Percentiles rank a stretch among this genome's conserved stretches.
These are phyloP conservation scores for Neodiprion virginianus DNA, from an alignment of 1,140 invertebrate genomes.

Conservation along the genomic window DNA sequence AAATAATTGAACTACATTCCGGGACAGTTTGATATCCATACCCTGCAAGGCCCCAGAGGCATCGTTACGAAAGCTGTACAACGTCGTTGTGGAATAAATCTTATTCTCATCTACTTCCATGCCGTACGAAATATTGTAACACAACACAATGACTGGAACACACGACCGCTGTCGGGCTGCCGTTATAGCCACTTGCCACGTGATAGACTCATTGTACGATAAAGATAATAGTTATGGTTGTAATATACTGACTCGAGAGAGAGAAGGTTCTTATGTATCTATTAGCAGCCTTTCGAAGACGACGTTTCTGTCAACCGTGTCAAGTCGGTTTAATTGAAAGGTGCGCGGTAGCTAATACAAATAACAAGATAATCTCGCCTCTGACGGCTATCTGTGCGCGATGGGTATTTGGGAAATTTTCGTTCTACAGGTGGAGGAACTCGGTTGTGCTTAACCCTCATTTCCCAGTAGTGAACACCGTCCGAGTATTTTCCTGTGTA, in stretches of 20 bases:
- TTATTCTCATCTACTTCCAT: no score
- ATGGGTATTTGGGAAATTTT: no score
- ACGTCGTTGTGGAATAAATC: no score
- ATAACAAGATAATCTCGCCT: background rate
- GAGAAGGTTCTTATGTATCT: background rate
- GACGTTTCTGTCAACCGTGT: background rate
- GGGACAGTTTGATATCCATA: no score
- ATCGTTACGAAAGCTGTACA: no score
- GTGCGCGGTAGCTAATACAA: background rate
- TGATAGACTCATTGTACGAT: background rate
- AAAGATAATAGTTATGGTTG: slow-evolving; percentile 1
- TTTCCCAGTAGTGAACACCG: no score
- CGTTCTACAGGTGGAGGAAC: no score
- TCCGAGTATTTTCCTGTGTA: background rate
- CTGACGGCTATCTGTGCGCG: background rate
- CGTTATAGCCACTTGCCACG: background rate
- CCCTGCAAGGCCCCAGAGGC: no score
- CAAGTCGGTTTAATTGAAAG: background rate
- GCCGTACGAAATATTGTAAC: no score
- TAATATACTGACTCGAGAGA: background rate
- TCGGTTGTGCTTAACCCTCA: no score
- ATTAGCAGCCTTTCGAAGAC: slow-evolving; percentile 7
- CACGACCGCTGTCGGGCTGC: background rate
- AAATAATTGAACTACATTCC: no score
- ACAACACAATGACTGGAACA: background rate